phyloP scores from a whole-genome alignment of 2,113 vertebrate species.

The Mustela nigripes region DNA sequence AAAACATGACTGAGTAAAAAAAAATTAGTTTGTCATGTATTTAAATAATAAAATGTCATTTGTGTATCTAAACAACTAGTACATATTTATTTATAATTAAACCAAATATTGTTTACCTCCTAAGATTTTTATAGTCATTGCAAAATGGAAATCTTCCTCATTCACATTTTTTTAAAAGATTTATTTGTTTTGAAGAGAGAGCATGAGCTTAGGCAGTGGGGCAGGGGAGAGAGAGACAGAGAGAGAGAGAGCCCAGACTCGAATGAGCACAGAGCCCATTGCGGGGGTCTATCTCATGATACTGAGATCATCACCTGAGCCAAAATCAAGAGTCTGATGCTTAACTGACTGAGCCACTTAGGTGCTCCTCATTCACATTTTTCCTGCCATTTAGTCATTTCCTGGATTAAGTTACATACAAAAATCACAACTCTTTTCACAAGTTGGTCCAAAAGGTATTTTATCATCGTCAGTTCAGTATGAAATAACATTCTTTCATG shows the following conservation, averaged over 20 bases:
- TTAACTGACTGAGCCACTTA: neutral
- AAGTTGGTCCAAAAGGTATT: neutral
- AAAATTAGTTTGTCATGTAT: conserved; percentile 50
- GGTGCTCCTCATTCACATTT: neutral
- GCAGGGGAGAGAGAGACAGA: neutral
- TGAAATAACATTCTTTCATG: conserved; percentile 22
- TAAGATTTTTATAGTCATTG: no score
- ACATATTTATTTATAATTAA: conserved; percentile 67
- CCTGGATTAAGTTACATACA: neutral
- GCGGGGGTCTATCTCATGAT: neutral
- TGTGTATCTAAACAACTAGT: conserved; percentile 42
- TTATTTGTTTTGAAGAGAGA: neutral
- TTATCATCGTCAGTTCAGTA: conserved; percentile 38
- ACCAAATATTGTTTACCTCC: conserved; percentile 46
- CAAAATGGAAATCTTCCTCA: no score
- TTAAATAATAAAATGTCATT: conserved; percentile 57
- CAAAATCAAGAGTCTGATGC: neutral
- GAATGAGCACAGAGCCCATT: neutral
- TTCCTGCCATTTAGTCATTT: neutral
- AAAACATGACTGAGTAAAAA: conserved; percentile 64
- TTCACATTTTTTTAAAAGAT: no score
- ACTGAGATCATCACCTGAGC: neutral
- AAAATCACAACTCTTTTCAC: neutral
- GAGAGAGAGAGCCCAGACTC: neutral
- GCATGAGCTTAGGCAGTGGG: neutral